A percentile compares a stretch with the other conserved stretches of the same genome.
Conservation (phyloP, 2,797 vertebrate species). For the Acestrorhynchus altus region DNA sequence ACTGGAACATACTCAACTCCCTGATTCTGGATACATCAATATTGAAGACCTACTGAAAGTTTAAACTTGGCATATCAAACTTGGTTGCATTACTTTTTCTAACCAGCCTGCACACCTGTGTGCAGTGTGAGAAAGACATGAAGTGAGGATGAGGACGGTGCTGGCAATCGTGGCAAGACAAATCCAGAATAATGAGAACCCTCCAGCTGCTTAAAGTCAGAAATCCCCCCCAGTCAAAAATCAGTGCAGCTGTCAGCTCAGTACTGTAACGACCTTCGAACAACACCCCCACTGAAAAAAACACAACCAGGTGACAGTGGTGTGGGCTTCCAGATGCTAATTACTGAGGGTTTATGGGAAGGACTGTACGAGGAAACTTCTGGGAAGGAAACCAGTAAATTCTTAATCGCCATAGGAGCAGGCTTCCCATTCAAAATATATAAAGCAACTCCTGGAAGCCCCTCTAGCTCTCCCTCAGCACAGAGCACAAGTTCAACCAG, state of each 20-base stretch:
- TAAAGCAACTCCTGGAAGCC: neutral
- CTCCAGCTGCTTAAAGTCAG: neutral
- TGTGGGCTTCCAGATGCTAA: slow-evolving; percentile 31
- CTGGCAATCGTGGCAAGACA: no score
- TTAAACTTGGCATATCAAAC: no score
- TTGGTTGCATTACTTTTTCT: no score
- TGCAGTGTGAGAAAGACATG: neutral
- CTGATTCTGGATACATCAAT: no score
- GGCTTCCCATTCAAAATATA: neutral
- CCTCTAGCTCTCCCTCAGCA: neutral
- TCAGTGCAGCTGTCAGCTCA: slow-evolving; percentile 11
- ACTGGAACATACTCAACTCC: no score
- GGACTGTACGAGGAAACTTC: slow-evolving; percentile 6
- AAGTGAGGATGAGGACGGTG: slow-evolving; percentile 4
- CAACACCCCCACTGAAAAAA: slow-evolving; percentile 8
- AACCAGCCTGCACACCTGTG: neutral
- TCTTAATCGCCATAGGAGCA: neutral
- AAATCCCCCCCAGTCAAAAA: neutral
- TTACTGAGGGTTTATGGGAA: slow-evolving; percentile 18
- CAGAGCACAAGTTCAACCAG: neutral
- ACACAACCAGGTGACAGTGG: slow-evolving; percentile 30
- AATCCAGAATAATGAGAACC: neutral
- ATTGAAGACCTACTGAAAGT: no score
- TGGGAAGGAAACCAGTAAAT: neutral
- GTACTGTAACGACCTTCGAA: slow-evolving; percentile 7